Percentiles rank a stretch among this genome's conserved stretches.
Evolutionary conservation across 1,140 invertebrate species (phyloP).

Genomic region (Sycophila sp.): DNA sequence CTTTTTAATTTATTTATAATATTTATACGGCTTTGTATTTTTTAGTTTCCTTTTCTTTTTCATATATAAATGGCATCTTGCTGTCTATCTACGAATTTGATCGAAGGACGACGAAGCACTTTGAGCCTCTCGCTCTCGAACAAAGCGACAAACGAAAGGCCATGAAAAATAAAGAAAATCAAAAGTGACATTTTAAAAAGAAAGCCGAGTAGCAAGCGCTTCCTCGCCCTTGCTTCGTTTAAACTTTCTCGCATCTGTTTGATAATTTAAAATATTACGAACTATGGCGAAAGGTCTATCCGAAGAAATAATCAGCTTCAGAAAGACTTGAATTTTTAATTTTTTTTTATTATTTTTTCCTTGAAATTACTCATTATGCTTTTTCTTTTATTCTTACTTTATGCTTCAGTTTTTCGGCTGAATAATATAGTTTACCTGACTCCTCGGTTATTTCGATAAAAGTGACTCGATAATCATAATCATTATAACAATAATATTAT

Average conservation of each 20-base stretch:
- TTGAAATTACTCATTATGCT: constrained; percentile 10
- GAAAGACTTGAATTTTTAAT: constrained; percentile 30
- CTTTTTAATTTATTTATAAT: constrained; percentile 23
- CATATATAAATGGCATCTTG: constrained; percentile 36
- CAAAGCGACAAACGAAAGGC: too few species aligned
- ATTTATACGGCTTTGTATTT: constrained; percentile 24
- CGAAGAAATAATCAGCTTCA: constrained; percentile 47
- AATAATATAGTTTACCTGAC: constrained; percentile 32
- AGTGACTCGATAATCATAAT: constrained; percentile 46
- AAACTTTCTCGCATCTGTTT: constrained; percentile 37
- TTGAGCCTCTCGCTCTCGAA: too few species aligned
- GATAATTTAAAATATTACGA: constrained; percentile 53
- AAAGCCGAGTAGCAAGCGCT: constrained; percentile 32
- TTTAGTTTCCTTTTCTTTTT: constrained; percentile 1
- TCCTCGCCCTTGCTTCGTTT: constrained; percentile 41
- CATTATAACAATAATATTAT: constrained; percentile 53
- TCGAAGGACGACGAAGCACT: constrained; percentile 43
- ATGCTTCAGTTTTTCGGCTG: neutral
- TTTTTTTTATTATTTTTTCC: constrained; percentile 13
- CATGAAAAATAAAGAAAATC: neutral
- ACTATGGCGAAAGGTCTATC: constrained; percentile 49
- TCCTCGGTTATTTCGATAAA: constrained; percentile 36
- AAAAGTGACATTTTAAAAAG: too few species aligned
- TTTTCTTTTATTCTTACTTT: neutral
- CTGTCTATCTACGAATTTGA: constrained; percentile 37